Evolutionary conservation across 1,140 invertebrate genomes (phyloP).

Genomic region (Lutraria rhynchaena): DNA sequence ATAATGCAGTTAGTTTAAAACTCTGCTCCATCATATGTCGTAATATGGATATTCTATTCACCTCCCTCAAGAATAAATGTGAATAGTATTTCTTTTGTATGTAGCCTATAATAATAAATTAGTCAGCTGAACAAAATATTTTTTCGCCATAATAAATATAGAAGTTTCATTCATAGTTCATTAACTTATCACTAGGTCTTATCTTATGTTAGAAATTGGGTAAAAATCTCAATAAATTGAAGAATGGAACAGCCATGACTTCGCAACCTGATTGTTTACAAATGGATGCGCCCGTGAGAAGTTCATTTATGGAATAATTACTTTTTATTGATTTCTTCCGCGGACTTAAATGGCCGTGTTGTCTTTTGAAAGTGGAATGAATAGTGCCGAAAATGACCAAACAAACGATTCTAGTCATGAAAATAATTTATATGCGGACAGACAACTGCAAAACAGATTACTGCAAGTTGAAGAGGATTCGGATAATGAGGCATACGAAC

Average conservation of each 20-base stretch:
- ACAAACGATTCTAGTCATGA: conserved; percentile 69
- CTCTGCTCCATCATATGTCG: neutral
- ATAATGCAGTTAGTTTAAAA: neutral
- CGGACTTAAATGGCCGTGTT: conserved; percentile 62
- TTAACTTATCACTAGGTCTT: no score
- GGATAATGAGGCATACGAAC: conserved; percentile 37
- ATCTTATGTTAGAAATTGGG: neutral
- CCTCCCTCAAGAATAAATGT: no score
- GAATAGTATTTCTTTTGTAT: no score
- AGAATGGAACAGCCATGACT: conserved; percentile 37
- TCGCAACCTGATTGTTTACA: conserved; percentile 58
- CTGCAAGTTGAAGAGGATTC: conserved; percentile 70
- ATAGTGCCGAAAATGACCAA: conserved; percentile 59
- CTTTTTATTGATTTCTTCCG: conserved; percentile 6
- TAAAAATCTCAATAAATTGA: neutral
- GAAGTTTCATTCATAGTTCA: no score
- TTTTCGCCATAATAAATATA: no score
- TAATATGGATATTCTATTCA: conserved; percentile 9
- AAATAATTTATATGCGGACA: conserved; percentile 68
- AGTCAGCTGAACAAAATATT: no score
- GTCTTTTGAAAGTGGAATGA: conserved; percentile 55
- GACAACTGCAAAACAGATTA: conserved; percentile 72
- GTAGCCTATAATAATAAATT: no score
- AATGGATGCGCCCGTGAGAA: conserved; percentile 19
- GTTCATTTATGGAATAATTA: neutral